Evolutionary conservation across 2,113 vertebrate species (phyloP).

Genomic region (Ophthalmolycus amberensis): DNA sequence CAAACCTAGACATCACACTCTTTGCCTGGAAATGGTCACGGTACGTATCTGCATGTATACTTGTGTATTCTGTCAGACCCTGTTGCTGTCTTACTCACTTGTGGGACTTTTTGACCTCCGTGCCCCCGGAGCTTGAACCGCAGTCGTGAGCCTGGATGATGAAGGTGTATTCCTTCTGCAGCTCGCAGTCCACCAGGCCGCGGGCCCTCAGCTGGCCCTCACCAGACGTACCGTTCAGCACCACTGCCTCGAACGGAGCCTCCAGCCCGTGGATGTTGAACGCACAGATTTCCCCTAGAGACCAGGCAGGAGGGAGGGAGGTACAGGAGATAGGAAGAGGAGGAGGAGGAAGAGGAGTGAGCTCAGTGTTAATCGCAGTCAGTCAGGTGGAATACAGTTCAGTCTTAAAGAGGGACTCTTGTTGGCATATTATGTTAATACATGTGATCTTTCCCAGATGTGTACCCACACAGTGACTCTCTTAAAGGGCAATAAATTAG

Average conservation of each 20-base stretch:
- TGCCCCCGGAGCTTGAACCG: conserved; percentile 87
- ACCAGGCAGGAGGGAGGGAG: background rate
- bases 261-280: conserved; percentile 95
- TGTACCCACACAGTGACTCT: background rate
- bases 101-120: conserved; percentile 95
- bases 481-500: background rate
- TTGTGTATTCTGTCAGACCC: background rate
- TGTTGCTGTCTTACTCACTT: conserved; percentile 87
- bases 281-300: conserved; percentile 95
- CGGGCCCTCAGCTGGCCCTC: conserved; percentile 92
- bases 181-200: conserved; percentile 93
- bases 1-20: background rate
- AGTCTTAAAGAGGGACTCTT: background rate
- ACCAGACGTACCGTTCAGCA: conserved; percentile 95
- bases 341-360: background rate
- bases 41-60: background rate
- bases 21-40: background rate
- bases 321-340: background rate
- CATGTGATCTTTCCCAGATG: background rate
- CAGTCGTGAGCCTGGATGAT: conserved; percentile 98
- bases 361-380: conserved; percentile 31
- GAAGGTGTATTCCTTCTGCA: conserved; percentile 97
- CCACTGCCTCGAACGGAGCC: conserved; percentile 93
- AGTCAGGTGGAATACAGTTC: conserved; percentile 8
- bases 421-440: background rate